Base-by-base conservation (phyloP, 2,113 vertebrate species). In the Polypterus senegalus region DNA sequence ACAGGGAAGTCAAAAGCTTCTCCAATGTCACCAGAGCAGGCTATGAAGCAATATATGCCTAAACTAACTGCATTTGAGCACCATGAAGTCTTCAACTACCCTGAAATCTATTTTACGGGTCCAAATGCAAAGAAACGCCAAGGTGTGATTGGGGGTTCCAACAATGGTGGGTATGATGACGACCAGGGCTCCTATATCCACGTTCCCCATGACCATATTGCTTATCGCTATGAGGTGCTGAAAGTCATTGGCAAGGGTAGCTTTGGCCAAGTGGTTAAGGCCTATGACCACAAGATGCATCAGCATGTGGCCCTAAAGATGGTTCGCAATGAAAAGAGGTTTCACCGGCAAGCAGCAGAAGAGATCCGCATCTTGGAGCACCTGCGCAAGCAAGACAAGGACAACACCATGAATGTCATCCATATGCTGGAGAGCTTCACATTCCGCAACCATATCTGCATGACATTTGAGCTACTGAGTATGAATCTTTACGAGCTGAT, bases 371-470 rank as follows among this genome's bases (percentile, higher is more conserved):
- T 99, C 73, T 77, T 99, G 77, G 96, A 99, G 67, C 96, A 99
- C 71, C 83, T 99, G 69, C 85, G 88, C 66, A 97, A 97, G 69
- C 96, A 99, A 77, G 96, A 99, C 81, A 95, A 94, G 79, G 96
- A 98, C 79, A 90, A 87, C 58, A 81, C 80, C 73, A 99, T 99
- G 96, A 99, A 99, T 59, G 94, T 98, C 76, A 97, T 99, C 77
- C 96, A 99, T 84, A 97, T 99, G 95, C 82, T 99, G 85, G 96
- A 99, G 83, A 91, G 95, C 71, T 99, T 99, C 81, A 97, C 91
- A 75, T 99, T 99, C 87, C 84, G 96, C 58, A 94, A 91, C 83
- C 96, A 99, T 81, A 97, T 99, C 79, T 99, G 96, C 81, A 98
- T 99, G 94, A 99, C 95, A 0, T 99, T 99, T 46, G 96, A 99